Evolutionary conservation across 2,113 vertebrate genomes (phyloP), one percentile per base, ranked within the genome.

Genomic region (Marmota monax): DNA sequence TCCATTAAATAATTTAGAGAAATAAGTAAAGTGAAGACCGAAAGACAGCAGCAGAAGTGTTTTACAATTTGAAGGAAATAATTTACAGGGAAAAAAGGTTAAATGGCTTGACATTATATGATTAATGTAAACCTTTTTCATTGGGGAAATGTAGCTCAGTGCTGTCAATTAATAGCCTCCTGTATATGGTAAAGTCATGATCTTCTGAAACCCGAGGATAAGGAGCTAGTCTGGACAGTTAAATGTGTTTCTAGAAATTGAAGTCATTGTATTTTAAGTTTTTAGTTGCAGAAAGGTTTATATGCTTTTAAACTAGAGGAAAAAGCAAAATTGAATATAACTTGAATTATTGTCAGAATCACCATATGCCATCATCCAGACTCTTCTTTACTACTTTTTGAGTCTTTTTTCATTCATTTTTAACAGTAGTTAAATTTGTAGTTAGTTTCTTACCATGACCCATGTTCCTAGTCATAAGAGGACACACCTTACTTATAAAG

Each of bases 111-210:
- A 85, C 4, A 39, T 80, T 88, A 3, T 96, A 56, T 22, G 37
- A 39, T 84, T 94, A 42, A 90, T 92, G 3, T 61, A 88, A 97
- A 77, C 3, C 34, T 48, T 4, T 53, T 87, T 95, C 37, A 39
- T 82, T 96, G 63, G 37, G 63, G 61, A 93, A 95, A 56, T 10
- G 37, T 56, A 80, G 27, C 34, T 73, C 70, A 70, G 0, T 85
- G 29, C 25, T 37, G 13, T 39, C 96, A 78, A 86, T 89, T 85
- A 79, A 61, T 95, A 84, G 32, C 25, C 51, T 96, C 63, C 92
- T 61, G 72, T 82, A n/a, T 61, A 61, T 5, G 58, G 80, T 82
- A 78, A 97, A 83, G 58, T 86, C 53, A 74, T 89, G 45, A 77
- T 77, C 34, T 45, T 45, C 45, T 89, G 48, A 84, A 96, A 83